Conservation (phyloP, 2,797 vertebrate species). For the Neoniphon sammara region DNA sequence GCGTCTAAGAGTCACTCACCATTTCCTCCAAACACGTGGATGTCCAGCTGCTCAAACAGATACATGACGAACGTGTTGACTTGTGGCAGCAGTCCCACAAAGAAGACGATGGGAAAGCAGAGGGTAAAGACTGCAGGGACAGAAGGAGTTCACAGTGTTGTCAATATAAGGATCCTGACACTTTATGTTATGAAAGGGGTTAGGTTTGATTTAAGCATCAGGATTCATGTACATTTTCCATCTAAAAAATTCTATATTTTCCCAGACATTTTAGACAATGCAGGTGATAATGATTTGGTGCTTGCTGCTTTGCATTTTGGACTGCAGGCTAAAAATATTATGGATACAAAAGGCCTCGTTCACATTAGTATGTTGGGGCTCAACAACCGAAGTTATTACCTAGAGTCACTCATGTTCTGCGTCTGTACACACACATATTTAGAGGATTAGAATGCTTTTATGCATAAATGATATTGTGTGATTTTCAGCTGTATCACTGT, state of each 20-base stretch:
- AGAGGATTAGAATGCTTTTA: no score
- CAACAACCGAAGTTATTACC: no score
- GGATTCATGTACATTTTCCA: neutral
- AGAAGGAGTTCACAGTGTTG: conserved; percentile 19
- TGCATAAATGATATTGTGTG: no score
- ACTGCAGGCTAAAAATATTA: conserved; percentile 10
- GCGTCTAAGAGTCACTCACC: conserved; percentile 82
- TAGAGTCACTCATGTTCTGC: no score
- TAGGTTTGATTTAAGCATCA: no score
- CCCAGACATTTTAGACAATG: neutral
- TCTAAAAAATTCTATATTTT: neutral
- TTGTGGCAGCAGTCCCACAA: conserved; percentile 97
- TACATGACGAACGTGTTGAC: conserved; percentile 99
- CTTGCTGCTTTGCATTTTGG: conserved; percentile 6
- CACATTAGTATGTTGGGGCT: no score
- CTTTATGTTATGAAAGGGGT: no score
- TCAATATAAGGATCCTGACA: neutral
- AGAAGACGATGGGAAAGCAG: conserved; percentile 97
- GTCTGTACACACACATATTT: no score
- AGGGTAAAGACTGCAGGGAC: conserved; percentile 92
- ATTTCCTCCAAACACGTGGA: conserved; percentile 98
- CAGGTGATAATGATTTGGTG: neutral
- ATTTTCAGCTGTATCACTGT: no score
- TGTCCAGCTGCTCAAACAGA: conserved; percentile 98
- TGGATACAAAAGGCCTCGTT: neutral